Conservation (phyloP, 35 echinoderm and acorn worm genomes). For the Apostichopus californicus region DNA sequence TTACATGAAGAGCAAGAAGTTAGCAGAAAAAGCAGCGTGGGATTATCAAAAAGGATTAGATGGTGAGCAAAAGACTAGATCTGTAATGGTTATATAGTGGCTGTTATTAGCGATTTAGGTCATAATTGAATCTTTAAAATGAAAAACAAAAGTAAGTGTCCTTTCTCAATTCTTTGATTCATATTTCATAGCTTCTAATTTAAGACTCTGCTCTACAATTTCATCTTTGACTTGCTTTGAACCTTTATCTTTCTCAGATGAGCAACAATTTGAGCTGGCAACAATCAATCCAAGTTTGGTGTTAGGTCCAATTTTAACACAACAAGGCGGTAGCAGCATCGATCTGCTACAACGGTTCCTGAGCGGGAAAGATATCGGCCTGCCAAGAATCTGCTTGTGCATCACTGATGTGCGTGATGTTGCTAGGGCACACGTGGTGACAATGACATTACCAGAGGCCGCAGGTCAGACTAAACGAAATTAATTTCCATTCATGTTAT, state of each 20-base stretch:
- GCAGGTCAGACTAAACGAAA: constrained; percentile 50
- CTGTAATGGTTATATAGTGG: background rate
- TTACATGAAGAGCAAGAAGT: constrained; percentile 80
- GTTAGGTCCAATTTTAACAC: constrained; percentile 80
- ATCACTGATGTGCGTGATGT: constrained; percentile 81
- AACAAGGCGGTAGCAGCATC: constrained; percentile 57
- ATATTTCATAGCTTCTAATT: background rate
- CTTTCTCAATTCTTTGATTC: background rate
- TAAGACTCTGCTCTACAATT: background rate
- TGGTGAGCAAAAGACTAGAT: background rate
- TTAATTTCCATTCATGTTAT: no score
- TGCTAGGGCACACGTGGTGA: constrained; percentile 71
- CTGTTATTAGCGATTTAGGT: background rate
- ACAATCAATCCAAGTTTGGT: constrained; percentile 80
- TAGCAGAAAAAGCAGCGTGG: constrained; percentile 91
- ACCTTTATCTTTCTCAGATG: constrained; percentile 34
- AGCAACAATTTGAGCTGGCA: constrained; percentile 82
- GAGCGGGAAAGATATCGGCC: constrained; percentile 42
- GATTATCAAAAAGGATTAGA: constrained; percentile 65
- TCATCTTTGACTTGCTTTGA: background rate
- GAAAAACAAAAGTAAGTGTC: background rate
- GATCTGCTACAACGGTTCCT: constrained; percentile 66
- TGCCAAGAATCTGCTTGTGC: constrained; percentile 60
- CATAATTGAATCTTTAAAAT: background rate
- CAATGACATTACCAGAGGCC: constrained; percentile 74